phyloP scores from a whole-genome alignment of 2,888 invertebrate species.

The Leptinotarsa tumamoca region DNA sequence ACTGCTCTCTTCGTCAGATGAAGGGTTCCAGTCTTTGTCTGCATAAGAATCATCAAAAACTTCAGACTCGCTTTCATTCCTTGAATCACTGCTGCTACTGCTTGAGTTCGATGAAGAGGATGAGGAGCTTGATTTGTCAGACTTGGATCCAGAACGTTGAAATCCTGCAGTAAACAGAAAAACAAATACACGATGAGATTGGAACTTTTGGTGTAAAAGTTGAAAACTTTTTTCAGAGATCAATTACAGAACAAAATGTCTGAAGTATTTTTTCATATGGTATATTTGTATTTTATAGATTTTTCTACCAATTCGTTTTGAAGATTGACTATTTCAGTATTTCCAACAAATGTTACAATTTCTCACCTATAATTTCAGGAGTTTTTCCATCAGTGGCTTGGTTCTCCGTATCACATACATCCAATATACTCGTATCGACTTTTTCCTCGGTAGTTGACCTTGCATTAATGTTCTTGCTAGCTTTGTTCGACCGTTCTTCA shows the following conservation, averaged over 20 bases:
- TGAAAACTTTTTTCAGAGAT: no score
- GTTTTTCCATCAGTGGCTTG: neutral
- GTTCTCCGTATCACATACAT: neutral
- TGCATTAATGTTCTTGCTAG: neutral
- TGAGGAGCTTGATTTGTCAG: neutral
- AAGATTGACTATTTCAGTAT: neutral
- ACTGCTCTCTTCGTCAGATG: neutral
- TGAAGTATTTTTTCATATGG: neutral
- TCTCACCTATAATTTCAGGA: neutral
- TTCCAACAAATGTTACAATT: neutral
- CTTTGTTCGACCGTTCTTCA: neutral
- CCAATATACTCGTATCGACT: neutral
- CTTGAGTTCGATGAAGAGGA: neutral
- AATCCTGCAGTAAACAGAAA: no score
- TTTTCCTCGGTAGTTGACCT: neutral
- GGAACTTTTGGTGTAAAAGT: no score
- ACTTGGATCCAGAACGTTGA: neutral
- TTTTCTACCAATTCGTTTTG: neutral
- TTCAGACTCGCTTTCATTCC: neutral
- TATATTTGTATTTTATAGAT: neutral
- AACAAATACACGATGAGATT: no score
- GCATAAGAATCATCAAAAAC: neutral
- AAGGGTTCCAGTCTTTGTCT: constrained; percentile 2
- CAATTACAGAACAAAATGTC: no score
- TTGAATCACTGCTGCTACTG: neutral